These are phyloP conservation scores for Calameuta filiformis DNA, from an alignment of 2,888 invertebrate species.

Conservation along the genomic window DNA sequence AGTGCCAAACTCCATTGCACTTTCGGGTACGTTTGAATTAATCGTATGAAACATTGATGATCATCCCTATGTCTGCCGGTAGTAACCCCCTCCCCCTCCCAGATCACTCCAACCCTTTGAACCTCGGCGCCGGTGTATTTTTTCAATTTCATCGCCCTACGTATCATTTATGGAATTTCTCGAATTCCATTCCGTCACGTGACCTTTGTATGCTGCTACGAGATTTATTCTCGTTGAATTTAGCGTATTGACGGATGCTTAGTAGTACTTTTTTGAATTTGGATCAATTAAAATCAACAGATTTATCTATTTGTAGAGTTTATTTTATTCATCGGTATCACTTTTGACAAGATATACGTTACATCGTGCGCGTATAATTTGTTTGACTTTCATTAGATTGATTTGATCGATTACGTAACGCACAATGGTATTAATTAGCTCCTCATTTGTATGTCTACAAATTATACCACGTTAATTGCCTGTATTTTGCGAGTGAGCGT, in stretches of 20 bases:
- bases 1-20: neutral
- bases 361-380: neutral
- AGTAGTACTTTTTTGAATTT: neutral
- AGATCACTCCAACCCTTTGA: neutral
- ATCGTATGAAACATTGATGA: neutral
- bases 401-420: neutral
- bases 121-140: neutral
- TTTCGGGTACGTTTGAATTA: neutral
- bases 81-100: neutral
- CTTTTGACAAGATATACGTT: neutral
- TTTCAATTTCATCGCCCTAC: neutral
- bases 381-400: neutral
- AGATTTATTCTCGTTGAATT: neutral
- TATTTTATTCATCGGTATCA: neutral
- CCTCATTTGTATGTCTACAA: neutral
- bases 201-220: neutral
- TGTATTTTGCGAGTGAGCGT: neutral
- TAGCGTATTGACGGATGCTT: neutral
- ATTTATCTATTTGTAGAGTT: neutral
- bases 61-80: neutral
- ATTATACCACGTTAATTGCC: neutral
- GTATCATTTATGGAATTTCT: neutral
- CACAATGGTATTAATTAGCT: neutral
- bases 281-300: neutral
- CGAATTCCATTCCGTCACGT: neutral